These are phyloP conservation scores for Gryllus bimaculatus DNA, from an alignment of 1,140 invertebrate genomes.

Conservation along the genomic window DNA sequence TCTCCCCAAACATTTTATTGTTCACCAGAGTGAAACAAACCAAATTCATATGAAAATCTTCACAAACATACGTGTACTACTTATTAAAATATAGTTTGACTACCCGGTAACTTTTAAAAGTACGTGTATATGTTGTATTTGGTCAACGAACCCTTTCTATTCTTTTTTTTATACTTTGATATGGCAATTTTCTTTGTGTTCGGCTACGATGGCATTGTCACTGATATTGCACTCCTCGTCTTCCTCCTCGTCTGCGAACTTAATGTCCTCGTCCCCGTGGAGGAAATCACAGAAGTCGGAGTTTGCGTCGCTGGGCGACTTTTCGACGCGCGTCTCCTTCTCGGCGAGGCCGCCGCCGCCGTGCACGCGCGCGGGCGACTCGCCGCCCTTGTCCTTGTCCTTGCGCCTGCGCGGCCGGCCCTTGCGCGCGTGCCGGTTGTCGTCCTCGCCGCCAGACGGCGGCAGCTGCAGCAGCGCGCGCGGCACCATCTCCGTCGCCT, in stretches of 20 bases:
- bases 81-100: neutral
- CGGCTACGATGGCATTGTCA: neutral
- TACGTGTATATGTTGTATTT: neutral
- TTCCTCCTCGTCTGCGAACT: constrained; percentile 42
- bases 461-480: neutral
- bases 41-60: neutral
- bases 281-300: constrained; percentile 35
- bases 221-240: constrained; percentile 35
- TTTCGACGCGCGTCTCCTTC: constrained; percentile 33
- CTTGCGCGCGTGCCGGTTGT: neutral
- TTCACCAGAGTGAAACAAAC: no score
- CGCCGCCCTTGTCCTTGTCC: neutral
- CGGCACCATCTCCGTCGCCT: neutral
- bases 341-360: constrained; percentile 31
- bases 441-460: neutral
- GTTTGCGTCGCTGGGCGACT: constrained; percentile 27
- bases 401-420: neutral
- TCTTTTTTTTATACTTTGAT: neutral
- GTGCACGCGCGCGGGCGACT: constrained; percentile 28
- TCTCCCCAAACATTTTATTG: no score
- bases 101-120: neutral
- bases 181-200: neutral
- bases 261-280: constrained; percentile 35
- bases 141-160: neutral
- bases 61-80: neutral